Conservation (phyloP, 2,113 vertebrate species). For the Xenotilapia leptura region DNA sequence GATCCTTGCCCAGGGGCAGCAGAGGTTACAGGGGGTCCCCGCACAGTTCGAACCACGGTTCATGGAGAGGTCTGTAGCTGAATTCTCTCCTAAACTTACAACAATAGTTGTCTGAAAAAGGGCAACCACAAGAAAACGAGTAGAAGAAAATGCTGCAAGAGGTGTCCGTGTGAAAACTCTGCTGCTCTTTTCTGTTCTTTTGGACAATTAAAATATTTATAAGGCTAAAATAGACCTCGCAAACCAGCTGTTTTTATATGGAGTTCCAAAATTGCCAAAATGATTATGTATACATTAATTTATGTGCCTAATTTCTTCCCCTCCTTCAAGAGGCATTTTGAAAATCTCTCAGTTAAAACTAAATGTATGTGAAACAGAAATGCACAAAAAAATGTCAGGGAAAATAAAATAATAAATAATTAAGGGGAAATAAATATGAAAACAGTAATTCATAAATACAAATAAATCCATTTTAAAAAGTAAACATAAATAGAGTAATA, state of each 20-base stretch:
- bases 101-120: neutral
- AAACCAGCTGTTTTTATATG: neutral
- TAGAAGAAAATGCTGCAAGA: neutral
- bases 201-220: neutral
- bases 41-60: slow-evolving; percentile 80
- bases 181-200: neutral
- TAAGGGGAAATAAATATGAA: neutral
- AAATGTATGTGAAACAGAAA: neutral
- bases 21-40: slow-evolving; percentile 78
- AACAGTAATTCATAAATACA: neutral
- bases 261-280: neutral
- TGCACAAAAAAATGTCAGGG: neutral
- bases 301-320: neutral
- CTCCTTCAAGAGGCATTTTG: neutral
- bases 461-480: neutral
- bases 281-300: neutral
- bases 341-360: neutral
- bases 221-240: neutral
- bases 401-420: neutral
- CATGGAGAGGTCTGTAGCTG: slow-evolving; percentile 78
- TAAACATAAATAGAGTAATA: neutral
- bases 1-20: slow-evolving; percentile 77
- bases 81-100: neutral
- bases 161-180: neutral
- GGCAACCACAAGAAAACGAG: neutral